These are phyloP conservation scores for Charina bottae DNA, from an alignment of 2,113 vertebrate species.

Conservation along the genomic window DNA sequence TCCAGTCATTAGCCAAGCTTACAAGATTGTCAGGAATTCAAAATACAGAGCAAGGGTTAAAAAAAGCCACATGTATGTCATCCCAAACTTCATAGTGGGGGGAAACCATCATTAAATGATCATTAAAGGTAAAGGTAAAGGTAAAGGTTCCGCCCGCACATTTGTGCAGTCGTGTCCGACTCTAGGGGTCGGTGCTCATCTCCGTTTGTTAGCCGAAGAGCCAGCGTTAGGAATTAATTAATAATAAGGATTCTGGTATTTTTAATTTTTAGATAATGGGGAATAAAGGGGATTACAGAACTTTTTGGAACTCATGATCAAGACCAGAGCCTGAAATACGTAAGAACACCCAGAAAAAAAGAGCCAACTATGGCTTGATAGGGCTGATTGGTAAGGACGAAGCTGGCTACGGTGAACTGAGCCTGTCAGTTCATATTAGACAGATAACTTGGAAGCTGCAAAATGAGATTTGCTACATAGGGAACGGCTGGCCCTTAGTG, in stretches of 20 bases:
- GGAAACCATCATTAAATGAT: background rate
- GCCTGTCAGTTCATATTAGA: constrained; percentile 33
- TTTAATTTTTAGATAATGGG: background rate
- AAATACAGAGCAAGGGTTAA: background rate
- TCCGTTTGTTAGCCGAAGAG: too few species aligned
- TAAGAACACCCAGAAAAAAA: background rate
- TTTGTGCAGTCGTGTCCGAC: too few species aligned
- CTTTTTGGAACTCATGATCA: rapidly evolving
- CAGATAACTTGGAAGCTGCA: background rate
- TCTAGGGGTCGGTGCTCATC: too few species aligned
- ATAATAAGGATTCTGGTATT: background rate
- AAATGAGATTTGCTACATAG: background rate
- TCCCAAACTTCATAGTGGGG: background rate
- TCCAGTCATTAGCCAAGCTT: background rate
- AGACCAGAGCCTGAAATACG: background rate
- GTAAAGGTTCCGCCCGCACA: too few species aligned
- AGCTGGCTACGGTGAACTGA: background rate
- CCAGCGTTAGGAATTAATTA: too few species aligned
- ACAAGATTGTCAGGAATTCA: background rate
- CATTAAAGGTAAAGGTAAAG: too few species aligned
- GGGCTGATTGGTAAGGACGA: background rate
- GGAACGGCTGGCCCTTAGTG: background rate
- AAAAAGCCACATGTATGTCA: background rate
- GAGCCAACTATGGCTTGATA: background rate
- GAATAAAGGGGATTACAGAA: background rate